Evolutionary conservation across 2,797 vertebrate species (phyloP), one percentile per base, ranked within the genome.

Genomic region (Oryzias sinensis): DNA sequence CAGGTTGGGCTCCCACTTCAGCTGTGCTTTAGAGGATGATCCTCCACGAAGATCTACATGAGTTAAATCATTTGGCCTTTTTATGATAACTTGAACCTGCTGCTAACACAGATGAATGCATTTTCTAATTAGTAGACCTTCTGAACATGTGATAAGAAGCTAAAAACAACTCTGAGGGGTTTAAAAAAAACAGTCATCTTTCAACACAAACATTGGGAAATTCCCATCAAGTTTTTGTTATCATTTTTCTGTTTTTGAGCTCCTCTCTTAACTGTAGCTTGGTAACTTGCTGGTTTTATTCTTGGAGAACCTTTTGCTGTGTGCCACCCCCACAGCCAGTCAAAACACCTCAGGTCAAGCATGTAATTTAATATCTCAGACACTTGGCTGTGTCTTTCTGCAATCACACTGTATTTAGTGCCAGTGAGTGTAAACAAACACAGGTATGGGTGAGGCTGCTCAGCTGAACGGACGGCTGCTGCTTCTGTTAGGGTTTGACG

Each of bases 341-440:
- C 66, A 69, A 18, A 67, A 74, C 29, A 62, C 76, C 77, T 65
- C 72, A 82, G 74, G 81, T 85, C 81, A 84, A 72, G 65, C 61
- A 24, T 87, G 74, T 82, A 71, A 89, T 89, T 90, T 80, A 63
- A 79, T 66, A 70, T 50, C 70, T 68, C 8, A 43, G 68, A 66
- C 43, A 51, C 65, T 37, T 48, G 62, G 70, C 70, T 63, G 68
- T 66, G 78, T 69, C 75, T 81, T 76, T 78, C 69, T 73, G 78
- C 83, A 81, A 78, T 89, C 84, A 76, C 72, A 76, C 57, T 48
- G 56, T 77, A 74, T 84, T 89, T 85, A 79, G 84, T 53, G 74
- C 51, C 60, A 69, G 60, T 3, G 49, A 43, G 55, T 63, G 62
- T 67, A 83, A 78, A 90, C 83, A 93, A 90, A 90, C 90, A 90